Conservation (phyloP, 2,797 vertebrate genomes). For the Melanotaenia parkinsoni region DNA sequence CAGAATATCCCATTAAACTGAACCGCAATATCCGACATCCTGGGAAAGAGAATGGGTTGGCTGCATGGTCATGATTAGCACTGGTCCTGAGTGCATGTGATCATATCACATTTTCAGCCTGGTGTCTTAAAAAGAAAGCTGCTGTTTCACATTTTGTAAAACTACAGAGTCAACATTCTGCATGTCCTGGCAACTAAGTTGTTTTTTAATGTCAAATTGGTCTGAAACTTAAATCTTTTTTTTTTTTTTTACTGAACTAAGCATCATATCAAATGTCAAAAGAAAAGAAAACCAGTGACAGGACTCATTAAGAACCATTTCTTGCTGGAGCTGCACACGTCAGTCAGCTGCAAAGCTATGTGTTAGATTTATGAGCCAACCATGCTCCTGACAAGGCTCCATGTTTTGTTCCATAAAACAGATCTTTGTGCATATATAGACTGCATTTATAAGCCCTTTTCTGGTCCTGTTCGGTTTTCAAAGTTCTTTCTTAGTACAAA, state of each 20-base stretch:
- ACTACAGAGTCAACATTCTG: neutral
- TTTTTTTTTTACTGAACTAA: neutral
- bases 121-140: neutral
- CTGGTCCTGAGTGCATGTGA: neutral
- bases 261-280: neutral
- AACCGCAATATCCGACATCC: neutral
- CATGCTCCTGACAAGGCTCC: neutral
- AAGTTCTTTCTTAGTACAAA: neutral
- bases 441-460: neutral
- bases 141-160: neutral
- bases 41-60: neutral
- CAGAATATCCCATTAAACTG: neutral
- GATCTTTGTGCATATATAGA: neutral
- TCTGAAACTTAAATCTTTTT: neutral
- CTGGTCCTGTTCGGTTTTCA: neutral
- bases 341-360: neutral
- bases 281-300: neutral
- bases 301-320: neutral
- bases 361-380: neutral
- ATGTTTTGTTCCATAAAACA: neutral
- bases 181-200: neutral
- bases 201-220: neutral
- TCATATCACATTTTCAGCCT: neutral
- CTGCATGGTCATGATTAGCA: neutral
- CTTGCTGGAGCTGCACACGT: neutral